Evolutionary conservation across 2,113 vertebrate species (phyloP).

Genomic region (Cyrtonyx montezumae): DNA sequence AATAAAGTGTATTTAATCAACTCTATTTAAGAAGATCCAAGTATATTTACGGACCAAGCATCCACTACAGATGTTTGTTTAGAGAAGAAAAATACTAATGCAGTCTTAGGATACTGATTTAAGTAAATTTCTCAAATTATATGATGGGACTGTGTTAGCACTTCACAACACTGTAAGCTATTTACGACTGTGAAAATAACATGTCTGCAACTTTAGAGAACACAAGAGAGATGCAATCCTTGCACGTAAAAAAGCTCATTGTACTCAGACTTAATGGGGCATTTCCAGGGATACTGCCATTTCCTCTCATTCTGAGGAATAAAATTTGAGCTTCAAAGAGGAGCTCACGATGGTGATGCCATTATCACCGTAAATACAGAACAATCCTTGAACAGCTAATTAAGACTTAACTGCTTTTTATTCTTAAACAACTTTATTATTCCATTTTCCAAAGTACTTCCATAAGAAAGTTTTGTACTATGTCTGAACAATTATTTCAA

Average conservation of each 20-base stretch:
- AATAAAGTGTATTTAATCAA: background rate
- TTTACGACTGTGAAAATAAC: slow-evolving; percentile 33
- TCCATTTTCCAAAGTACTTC: background rate
- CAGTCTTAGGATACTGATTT: background rate
- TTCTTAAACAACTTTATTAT: background rate
- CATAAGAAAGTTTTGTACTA: background rate
- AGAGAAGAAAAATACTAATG: background rate
- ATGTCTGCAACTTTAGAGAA: slow-evolving; percentile 39
- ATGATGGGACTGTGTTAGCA: slow-evolving; percentile 1
- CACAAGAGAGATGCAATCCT: background rate
- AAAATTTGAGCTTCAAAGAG: slow-evolving; percentile 18
- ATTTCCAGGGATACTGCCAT: slow-evolving; percentile 37
- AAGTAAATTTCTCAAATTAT: background rate
- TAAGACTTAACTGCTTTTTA: background rate
- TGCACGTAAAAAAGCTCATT: background rate
- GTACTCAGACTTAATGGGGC: slow-evolving; percentile 19
- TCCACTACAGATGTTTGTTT: background rate
- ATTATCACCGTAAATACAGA: background rate
- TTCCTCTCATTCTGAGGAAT: slow-evolving; percentile 29
- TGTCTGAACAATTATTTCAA: background rate
- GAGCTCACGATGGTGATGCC: background rate
- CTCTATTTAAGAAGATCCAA: background rate
- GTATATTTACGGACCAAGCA: background rate
- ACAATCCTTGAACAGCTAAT: background rate
- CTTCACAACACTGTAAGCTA: slow-evolving; percentile 40